Evolutionary conservation across 2,888 invertebrate species (phyloP), one percentile per base, ranked within the genome.

Genomic region (Aradus depressus): DNA sequence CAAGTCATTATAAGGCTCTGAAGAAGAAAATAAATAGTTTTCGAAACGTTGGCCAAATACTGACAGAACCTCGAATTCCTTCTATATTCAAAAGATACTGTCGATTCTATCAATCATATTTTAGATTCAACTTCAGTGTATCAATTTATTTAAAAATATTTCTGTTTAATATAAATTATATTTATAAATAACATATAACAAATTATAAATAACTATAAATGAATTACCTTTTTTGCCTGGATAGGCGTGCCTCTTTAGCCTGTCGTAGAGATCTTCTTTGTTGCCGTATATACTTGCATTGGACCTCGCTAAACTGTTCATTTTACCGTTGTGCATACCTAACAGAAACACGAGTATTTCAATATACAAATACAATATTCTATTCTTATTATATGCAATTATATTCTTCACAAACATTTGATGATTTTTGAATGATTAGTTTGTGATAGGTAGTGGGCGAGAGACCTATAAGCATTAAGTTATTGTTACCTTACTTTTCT

Each of bases 261-360:
- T 80, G 72, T 93, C 92, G 67, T 93, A 93, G 62, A 93, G 77
- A 70, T 93, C 92, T 68, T 92, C 92, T 73, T 91, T 92, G 64
- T 90, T 90, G 60, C 91, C 91, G 67, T 92, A 92, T 66, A 92
- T 84, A 69, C 90, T 90, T 55, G 90, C 91, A 68, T 90, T 91
- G 26, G 91, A 91, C 64, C 90, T 76, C 58, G 90, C 91, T 70
- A 91, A 75, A 69, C 90, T 90, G 71, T 90, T 91, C 84, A 89
- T 86, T 69, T 90, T 90, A 47, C 82, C 80, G 62, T 84, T 88
- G 68, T 90, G 90, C 51, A 91, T 75, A 65, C 89, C 73, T 67
- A 74, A 74, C 74, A 67, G 34, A 65, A 65, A 55, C 52, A 45
- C 37, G 35, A 43, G n/a, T 23, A 22, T 22, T 19, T 23, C 4